Evolutionary conservation across 2,797 vertebrate genomes (phyloP), one percentile per base, ranked within the genome.

Genomic region (Taeniopygia guttata): DNA sequence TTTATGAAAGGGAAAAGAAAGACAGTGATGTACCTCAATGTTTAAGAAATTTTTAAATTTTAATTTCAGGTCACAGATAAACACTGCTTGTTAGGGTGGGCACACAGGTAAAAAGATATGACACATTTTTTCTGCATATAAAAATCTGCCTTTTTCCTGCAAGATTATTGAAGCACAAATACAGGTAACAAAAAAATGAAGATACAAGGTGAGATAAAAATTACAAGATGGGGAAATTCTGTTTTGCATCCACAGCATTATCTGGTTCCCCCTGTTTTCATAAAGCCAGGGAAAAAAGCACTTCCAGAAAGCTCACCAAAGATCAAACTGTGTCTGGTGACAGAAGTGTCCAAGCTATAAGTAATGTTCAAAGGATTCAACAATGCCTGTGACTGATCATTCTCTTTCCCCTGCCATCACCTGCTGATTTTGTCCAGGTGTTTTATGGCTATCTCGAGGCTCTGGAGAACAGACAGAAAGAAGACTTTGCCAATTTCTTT

Each of bases 301-400:
- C 96, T 97, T 98, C 98, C 98, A 98, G 98, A 98, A 98, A 98
- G 94, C 94, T 97, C 96, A 96, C 98, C 96, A 94, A 98, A 99
- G 98, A 99, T 99, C 98, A 99, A 99, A 99, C 98, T 97, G 97
- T 96, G 98, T 97, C 98, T 98, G 98, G 98, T 98, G 98, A 99
- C 98, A 99, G 98, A 98, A 97, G 96, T 97, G 98, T 98, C 98
- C 98, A 98, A 97, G 98, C 97, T 98, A 97, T 98, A 98, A 98
- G 98, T 98, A 98, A 97, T 97, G 98, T 98, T 99, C 98, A 99
- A 99, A 99, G 98, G 96, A 96, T 97, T 97, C 98, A 98, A 98
- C 98, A 97, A 97, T 95, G 98, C 96, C 97, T 98, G 98, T 97
- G 97, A 98, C 98, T 98, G 98, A 98, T 98, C 98, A 98, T 97